phyloP scores from a whole-genome alignment of 2,797 vertebrate species.

The Melanotaenia trifasciata region DNA sequence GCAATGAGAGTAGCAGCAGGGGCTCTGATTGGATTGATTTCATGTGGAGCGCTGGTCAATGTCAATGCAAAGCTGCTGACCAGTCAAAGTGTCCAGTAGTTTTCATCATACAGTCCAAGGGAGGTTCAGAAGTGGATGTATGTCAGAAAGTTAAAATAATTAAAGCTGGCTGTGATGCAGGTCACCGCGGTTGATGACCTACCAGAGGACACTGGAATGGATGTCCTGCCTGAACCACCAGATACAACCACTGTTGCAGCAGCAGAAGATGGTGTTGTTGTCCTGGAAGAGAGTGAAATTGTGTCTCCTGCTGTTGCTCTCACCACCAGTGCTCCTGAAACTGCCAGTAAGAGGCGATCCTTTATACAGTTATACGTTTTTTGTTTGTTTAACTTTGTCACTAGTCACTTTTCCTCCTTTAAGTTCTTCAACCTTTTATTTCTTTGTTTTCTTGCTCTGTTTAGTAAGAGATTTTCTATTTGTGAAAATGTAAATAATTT shows the following conservation, averaged over 20 bases:
- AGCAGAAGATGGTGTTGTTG: slow-evolving; percentile 51
- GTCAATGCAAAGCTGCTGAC: slow-evolving; percentile 4
- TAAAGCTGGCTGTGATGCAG: slow-evolving; percentile 78
- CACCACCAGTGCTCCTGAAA: slow-evolving; percentile 33
- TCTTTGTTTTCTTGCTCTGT: not conserved
- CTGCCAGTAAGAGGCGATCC: slow-evolving; percentile 53
- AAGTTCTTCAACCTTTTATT: not conserved
- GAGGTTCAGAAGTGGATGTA: not conserved
- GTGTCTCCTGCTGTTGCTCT: slow-evolving; percentile 29
- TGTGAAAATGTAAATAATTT: not conserved
- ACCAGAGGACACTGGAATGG: slow-evolving; percentile 52
- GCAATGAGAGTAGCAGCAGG: not conserved
- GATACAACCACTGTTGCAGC: slow-evolving; percentile 37
- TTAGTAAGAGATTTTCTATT: not conserved
- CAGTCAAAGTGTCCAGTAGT: slow-evolving; percentile 39
- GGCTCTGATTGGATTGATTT: slow-evolving; percentile 1
- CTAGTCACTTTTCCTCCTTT: not conserved
- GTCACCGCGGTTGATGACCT: slow-evolving; percentile 78
- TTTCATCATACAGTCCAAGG: not conserved
- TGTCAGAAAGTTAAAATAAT: not conserved
- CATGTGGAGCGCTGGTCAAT: not conserved
- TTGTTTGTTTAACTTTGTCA: not conserved
- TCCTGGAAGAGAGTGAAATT: slow-evolving; percentile 69
- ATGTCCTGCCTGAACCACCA: slow-evolving; percentile 34
- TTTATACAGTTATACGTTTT: not conserved